Conservation (phyloP, 92 coral and sea anemone species). For the Porites divaricata region DNA sequence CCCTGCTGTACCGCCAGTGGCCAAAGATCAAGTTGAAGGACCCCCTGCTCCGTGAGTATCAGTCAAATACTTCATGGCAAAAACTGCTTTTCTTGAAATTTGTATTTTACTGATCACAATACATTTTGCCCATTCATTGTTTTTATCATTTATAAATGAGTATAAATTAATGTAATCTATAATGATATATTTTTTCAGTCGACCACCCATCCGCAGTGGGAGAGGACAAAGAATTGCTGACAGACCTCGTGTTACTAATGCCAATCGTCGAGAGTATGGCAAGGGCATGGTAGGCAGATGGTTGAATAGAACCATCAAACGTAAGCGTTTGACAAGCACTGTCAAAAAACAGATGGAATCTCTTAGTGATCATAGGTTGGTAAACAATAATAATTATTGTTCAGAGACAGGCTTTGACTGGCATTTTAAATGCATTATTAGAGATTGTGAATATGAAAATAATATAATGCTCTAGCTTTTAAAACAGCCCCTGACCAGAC, state of each 20-base stretch:
- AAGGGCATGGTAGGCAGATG: constrained; percentile 92
- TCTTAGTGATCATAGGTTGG: constrained; percentile 89
- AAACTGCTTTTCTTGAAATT: too few species aligned
- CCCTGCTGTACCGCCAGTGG: constrained; percentile 53
- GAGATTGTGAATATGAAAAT: not conserved
- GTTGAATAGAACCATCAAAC: constrained; percentile 92
- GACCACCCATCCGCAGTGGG: constrained; percentile 61
- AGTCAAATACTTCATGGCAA: too few species aligned
- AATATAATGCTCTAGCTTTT: too few species aligned
- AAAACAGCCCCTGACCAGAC: too few species aligned
- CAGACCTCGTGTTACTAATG: constrained; percentile 64
- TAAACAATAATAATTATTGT: too few species aligned
- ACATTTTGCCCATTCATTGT: not conserved
- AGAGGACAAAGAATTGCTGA: constrained; percentile 87
- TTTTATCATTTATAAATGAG: not conserved
- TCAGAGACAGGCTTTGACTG: not conserved
- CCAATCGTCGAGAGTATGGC: constrained; percentile 88
- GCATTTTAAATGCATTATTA: not conserved
- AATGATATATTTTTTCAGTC: not conserved
- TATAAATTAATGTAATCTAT: not conserved
- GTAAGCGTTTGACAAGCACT: constrained; percentile 90
- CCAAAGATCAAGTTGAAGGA: not conserved
- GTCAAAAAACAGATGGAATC: constrained; percentile 80
- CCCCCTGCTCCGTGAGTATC: too few species aligned
- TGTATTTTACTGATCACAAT: too few species aligned